phyloP scores from a whole-genome alignment of 30 jellyfish, hydroid and myxozoan genomes.

The Turritopsis rubra region DNA sequence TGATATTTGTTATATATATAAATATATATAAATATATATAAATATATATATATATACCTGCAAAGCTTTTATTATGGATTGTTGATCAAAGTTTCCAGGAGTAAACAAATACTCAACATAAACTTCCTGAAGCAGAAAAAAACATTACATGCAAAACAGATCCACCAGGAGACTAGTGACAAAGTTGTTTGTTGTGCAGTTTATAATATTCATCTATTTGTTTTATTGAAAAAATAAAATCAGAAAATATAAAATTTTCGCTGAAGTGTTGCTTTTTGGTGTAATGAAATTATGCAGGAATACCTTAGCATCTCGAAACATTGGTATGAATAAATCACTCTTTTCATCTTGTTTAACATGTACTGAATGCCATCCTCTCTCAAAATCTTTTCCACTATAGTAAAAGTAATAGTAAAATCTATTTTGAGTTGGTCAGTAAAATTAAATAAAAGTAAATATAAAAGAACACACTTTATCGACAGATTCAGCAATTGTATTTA shows the following conservation, averaged over 20 bases:
- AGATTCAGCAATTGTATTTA: too few relatives aligned
- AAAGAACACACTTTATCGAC: too few relatives aligned
- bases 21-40: too few relatives aligned
- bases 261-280: neutral
- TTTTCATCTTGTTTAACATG: neutral
- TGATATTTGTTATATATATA: too few relatives aligned
- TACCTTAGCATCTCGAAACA: conserved; percentile 33
- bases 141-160: neutral
- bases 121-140: conserved; percentile 48
- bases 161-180: neutral
- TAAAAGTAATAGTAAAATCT: neutral
- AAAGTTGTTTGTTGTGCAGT: neutral
- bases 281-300: too few relatives aligned
- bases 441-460: neutral
- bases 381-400: conserved; percentile 22
- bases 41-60: conserved; percentile 33
- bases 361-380: conserved; percentile 30
- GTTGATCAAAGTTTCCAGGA: conserved; percentile 61
- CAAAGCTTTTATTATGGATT: conserved; percentile 59
- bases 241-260: too few relatives aligned
- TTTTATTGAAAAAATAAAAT: too few relatives aligned
- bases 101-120: conserved; percentile 47
- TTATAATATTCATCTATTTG: too few relatives aligned
- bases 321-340: conserved; percentile 15
- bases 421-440: too few relatives aligned